Conservation (phyloP, 35 echinoderm and acorn worm species). For the Strongylocentrotus purpuratus region DNA sequence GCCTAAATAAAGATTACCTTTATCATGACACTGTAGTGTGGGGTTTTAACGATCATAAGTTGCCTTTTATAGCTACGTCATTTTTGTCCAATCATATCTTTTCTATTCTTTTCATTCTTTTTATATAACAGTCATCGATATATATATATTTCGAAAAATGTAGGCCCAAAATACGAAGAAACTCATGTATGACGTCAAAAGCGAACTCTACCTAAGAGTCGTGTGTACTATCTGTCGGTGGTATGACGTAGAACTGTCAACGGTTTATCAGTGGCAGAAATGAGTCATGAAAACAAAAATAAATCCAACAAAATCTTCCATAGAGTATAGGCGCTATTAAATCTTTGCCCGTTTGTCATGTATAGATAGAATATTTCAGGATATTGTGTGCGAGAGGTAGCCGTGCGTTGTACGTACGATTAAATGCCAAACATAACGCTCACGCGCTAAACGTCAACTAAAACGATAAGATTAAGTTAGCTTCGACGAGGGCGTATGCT, state of each 20-base stretch:
- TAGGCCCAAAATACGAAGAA: not conserved
- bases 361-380: too few species aligned
- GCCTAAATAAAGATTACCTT: too few species aligned
- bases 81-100: not conserved
- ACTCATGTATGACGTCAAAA: not conserved
- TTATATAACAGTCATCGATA: too few species aligned
- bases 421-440: too few species aligned
- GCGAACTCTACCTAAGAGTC: too few species aligned
- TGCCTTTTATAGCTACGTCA: not conserved
- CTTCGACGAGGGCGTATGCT: not conserved
- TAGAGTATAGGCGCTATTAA: too few species aligned
- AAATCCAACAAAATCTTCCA: not conserved
- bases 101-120: not conserved
- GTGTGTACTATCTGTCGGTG: not conserved
- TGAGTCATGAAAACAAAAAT: constrained; percentile 1
- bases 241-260: not conserved
- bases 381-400: too few species aligned
- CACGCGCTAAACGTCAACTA: not conserved
- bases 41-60: too few species aligned
- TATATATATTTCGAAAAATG: not conserved
- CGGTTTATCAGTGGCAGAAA: not conserved
- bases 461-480: not conserved
- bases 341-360: too few species aligned
- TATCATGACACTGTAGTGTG: too few species aligned
- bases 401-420: too few species aligned